Base-by-base conservation (phyloP, 1,140 invertebrate species). In the Sycophila sp. region DNA sequence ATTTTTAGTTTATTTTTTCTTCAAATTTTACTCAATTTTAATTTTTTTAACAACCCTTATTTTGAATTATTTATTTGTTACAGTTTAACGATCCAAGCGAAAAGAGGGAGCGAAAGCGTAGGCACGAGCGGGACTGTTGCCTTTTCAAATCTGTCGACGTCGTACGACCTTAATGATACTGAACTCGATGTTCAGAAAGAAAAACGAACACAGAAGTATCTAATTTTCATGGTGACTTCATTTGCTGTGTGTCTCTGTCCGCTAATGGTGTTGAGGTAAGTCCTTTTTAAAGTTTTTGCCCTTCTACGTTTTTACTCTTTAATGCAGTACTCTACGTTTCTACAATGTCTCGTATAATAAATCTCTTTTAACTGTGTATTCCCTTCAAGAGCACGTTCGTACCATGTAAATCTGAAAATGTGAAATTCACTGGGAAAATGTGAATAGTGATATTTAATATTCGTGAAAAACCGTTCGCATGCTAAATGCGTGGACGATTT, bases 221-320 rank as follows among this genome's bases (percentile, higher is more conserved):
- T 93, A 5, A 88, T 90, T 5, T 81, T 87, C 34, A 92, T 92
- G 87, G 88, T 91, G 2, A 88, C 88, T 10, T 75, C 89, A 11
- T 92, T 91, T 73, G 91, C 89, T 28, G 86, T 91, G 24, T 92
- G 89, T 73, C 80, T 92, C 65, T 90, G 89, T 73, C 92, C 92
- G 0, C 77, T 92, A 40, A 91, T 92, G 86, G 86, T 92, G 55
- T 82, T 93, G 4, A 87, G 90, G 73, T 85, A 86, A 71, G 83
- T 30, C 17, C 2, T 40, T 24, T 26, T 4, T 59, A 2, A 59
- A 40, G 13, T 34, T 34, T 56, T 34, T 6, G 6, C 6, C 34
- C 5, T 5, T 36, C 34, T 36, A 13, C 13, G 5, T 36, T 36
- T 17, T 47, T 47, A 47, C 42, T n/a, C 17, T 5, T n/a, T 45